Base-by-base conservation (phyloP, 2,888 invertebrate genomes). In the Lasioglossum marginatum region DNA sequence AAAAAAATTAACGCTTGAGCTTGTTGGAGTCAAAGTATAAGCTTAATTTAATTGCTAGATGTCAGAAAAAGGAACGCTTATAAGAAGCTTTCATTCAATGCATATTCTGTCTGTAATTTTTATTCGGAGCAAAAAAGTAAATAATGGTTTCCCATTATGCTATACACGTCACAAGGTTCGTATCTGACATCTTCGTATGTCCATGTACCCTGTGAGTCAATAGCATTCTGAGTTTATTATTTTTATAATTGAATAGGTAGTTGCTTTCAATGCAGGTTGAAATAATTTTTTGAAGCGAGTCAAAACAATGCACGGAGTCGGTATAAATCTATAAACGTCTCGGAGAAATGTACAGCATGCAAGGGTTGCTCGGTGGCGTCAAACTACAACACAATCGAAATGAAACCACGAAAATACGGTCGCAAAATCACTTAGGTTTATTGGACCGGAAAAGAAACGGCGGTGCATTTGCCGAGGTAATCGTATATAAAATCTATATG, bases 371-470 rank as follows among this genome's bases (percentile, higher is more conserved):
- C 68, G 19, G 48, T 2, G 45, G 79, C 45, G 75, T 78, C 57
- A 57, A 76, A 68, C 37, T 45, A 60, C 31, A 48, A 87, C 84
- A 90, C 89, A 92, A 91, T 89, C 82, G 91, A 89, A 92, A 93
- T 92, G 92, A 91, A 93, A 91, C 91, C 91, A 89, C 89, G 87
- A 92, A 93, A 92, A 93, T 93, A 93, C 89, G 93, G 89, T 89
- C 88, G 87, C 87, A 88, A 94, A 94, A 94, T 94, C 94, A 94
- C 94, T 94, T 91, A 92, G 88, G 89, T 92, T 91, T 92, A 91
- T 91, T 89, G 91, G 68, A 87, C 66, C 85, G 83, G 87, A 89
- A 88, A 81, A 85, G 82, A 86, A 88, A 88, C 81, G 86, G 66
- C 79, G 88, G 85, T 90, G 88, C 89, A 91, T 91, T 93, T 88